Percentiles rank a stretch among this genome's conserved stretches.
Evolutionary conservation across 2,888 invertebrate genomes (phyloP).

Genomic region (Eurois occulta): DNA sequence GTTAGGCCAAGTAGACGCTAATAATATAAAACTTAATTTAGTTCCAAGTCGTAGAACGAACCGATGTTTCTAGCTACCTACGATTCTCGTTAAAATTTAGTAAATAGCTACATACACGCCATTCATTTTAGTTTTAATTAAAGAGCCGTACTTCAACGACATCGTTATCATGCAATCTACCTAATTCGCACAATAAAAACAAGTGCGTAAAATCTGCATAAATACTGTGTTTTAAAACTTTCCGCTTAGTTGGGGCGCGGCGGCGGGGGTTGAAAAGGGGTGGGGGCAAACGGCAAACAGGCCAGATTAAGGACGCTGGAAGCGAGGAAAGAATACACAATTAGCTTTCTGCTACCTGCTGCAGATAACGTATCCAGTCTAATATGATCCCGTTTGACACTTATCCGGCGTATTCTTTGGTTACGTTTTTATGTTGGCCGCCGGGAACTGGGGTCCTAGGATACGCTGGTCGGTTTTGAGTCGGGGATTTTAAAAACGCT

Average conservation of each 20-base stretch:
- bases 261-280: slow-evolving; percentile 74
- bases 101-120: slow-evolving; percentile 28
- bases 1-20: slow-evolving; percentile 15
- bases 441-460: slow-evolving; percentile 71
- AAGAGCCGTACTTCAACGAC: slow-evolving; percentile 66
- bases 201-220: slow-evolving; percentile 82
- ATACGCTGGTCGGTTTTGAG: slow-evolving; percentile 81
- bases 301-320: slow-evolving; percentile 89
- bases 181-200: slow-evolving; percentile 79
- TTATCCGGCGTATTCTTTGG: slow-evolving; percentile 63
- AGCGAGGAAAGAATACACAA: slow-evolving; percentile 91
- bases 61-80: slow-evolving; percentile 8
- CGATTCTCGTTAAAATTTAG: slow-evolving; percentile 3
- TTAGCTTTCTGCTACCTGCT: slow-evolving; percentile 90
- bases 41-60: slow-evolving; percentile 2
- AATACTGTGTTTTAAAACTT: slow-evolving; percentile 86
- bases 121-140: slow-evolving; percentile 67
- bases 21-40: slow-evolving; percentile 32
- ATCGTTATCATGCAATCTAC: slow-evolving; percentile 76
- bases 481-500: slow-evolving; percentile 87
- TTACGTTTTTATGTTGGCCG: slow-evolving; percentile 68
- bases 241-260: slow-evolving; percentile 87
- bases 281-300: slow-evolving; percentile 80
- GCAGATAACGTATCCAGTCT: slow-evolving; percentile 86
- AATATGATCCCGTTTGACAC: slow-evolving; percentile 75